Evolutionary conservation across 2,113 vertebrate species (phyloP).

Genomic region (Danionella cerebrum): DNA sequence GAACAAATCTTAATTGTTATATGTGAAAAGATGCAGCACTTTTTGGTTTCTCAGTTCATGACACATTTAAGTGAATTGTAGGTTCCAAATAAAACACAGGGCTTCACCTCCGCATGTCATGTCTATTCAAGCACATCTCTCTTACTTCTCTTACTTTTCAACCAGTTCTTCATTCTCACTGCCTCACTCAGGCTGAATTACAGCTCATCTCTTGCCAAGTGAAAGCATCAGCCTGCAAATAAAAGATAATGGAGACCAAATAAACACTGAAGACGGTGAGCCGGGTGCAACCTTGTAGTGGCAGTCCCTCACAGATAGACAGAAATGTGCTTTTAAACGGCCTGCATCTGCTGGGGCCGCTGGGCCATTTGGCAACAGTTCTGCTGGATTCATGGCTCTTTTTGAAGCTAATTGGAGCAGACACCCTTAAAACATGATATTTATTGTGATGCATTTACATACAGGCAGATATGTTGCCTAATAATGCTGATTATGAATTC

Average conservation of each 20-base stretch:
- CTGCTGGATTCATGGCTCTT: conserved; percentile 22
- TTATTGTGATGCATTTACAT: conserved; percentile 18
- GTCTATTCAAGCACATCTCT: not conserved
- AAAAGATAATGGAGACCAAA: conserved; percentile 50
- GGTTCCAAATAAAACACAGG: not conserved
- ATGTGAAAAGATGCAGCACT: too few relatives aligned
- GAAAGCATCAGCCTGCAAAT: conserved; percentile 47
- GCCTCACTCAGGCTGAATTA: conserved; percentile 26
- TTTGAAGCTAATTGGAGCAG: conserved; percentile 38
- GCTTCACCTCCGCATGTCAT: not conserved
- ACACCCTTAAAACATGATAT: conserved; percentile 32
- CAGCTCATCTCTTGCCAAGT: conserved; percentile 34
- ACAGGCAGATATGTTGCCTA: not conserved
- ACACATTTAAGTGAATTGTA: not conserved
- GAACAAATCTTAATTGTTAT: too few relatives aligned
- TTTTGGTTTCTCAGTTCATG: too few relatives aligned
- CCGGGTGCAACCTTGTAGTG: conserved; percentile 25
- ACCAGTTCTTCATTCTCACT: conserved; percentile 13
- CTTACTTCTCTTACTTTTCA: not conserved
- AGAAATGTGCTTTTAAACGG: conserved; percentile 43
- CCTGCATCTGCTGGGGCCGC: conserved; percentile 31
- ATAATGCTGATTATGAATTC: not conserved
- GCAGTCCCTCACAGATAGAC: conserved; percentile 16
- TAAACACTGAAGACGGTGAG: conserved; percentile 39
- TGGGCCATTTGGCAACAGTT: conserved; percentile 35